phyloP scores from a whole-genome alignment of 1,140 invertebrate genomes.

The Penaeus chinensis region DNA sequence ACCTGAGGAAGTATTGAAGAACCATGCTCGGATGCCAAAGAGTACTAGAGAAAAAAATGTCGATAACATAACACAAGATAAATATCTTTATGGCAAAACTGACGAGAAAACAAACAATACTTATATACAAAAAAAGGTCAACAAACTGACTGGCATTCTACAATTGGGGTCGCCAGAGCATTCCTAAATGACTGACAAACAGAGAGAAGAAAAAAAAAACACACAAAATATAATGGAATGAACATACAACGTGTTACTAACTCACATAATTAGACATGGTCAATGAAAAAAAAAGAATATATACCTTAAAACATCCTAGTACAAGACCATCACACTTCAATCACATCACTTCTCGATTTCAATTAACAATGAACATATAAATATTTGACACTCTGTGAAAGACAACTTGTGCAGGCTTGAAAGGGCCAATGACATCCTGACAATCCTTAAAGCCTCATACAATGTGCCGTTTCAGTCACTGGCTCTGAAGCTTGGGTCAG shows the following conservation, averaged over 20 bases:
- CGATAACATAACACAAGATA: not conserved
- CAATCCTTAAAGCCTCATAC: no score
- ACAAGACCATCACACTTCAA: constrained; percentile 11
- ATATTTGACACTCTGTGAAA: constrained; percentile 60
- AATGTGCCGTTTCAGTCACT: constrained; percentile 5
- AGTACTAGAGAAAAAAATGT: constrained; percentile 4
- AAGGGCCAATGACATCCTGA: not conserved
- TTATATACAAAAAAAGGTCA: no score
- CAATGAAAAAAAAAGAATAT: not conserved
- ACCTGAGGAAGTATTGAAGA: constrained; percentile 43
- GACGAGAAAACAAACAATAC: no score
- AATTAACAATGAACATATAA: constrained; percentile 54
- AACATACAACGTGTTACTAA: no score
- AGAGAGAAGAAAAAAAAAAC: no score
- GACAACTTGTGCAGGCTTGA: constrained; percentile 50
- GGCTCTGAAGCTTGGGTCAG: not conserved
- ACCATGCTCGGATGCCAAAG: constrained; percentile 19
- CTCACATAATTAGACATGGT: no score
- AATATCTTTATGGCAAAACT: not conserved
- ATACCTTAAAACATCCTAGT: constrained; percentile 6
- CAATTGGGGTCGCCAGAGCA: no score
- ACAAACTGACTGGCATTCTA: no score
- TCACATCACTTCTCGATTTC: constrained; percentile 34
- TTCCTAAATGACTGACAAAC: no score
- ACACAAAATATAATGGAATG: no score